Percentiles rank a stretch among this genome's conserved stretches.
Conservation (phyloP, 1,140 invertebrate genomes). For the Penaeus vannamei region DNA sequence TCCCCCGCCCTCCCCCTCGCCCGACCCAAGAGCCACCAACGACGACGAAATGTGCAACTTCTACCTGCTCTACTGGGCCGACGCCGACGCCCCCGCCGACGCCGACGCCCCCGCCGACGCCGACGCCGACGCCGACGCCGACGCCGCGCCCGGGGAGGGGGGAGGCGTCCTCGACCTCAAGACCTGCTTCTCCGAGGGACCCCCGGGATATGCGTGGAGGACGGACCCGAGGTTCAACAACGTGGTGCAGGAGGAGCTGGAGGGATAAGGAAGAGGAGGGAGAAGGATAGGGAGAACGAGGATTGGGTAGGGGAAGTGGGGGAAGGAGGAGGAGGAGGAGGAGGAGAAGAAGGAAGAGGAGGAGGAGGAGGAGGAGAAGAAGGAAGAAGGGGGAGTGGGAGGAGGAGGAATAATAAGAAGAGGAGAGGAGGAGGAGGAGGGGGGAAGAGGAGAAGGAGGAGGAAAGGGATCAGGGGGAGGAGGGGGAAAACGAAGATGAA, state of each 20-base stretch:
- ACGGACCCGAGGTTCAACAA: constrained; percentile 28
- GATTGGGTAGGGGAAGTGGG: too few relatives aligned
- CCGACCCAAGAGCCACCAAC: constrained; percentile 80
- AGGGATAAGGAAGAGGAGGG: too few relatives aligned
- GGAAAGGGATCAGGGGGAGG: too few relatives aligned
- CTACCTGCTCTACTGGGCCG: constrained; percentile 98
- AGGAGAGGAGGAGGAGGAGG: too few relatives aligned
- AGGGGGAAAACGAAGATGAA: too few relatives aligned
- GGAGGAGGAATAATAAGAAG: too few relatives aligned
- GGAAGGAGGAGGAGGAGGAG: too few relatives aligned
- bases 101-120: too few relatives aligned
- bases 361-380: too few relatives aligned
- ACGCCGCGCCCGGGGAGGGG: background rate
- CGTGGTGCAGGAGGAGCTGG: background rate
- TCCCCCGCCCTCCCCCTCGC: background rate
- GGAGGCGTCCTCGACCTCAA: background rate
- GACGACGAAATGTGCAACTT: constrained; percentile 99
- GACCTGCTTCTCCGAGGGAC: constrained; percentile 1
- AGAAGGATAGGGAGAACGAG: background rate
- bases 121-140: constrained; percentile 81
- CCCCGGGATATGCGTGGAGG: constrained; percentile 25
- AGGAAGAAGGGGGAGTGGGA: too few relatives aligned
- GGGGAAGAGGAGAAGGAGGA: too few relatives aligned
- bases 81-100: constrained; percentile 72
- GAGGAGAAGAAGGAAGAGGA: too few relatives aligned